Evolutionary conservation across 1,140 invertebrate genomes (phyloP).

Genomic region (Zaprionus vittiger): DNA sequence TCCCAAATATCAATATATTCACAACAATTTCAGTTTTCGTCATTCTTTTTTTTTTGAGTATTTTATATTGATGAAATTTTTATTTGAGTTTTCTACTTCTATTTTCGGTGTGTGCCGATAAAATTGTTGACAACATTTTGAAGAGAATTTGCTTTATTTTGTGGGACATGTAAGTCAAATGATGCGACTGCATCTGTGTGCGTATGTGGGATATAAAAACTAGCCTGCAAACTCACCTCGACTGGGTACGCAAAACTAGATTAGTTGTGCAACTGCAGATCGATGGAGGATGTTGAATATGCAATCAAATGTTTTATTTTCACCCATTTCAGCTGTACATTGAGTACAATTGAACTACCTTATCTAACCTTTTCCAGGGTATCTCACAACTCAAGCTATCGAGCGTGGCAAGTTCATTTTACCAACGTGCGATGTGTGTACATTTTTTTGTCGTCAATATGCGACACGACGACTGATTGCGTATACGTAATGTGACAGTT

Average conservation of each 20-base stretch:
- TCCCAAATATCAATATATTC: slow-evolving; percentile 20
- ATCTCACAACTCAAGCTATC: neutral
- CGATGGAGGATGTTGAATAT: neutral
- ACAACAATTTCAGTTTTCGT: neutral
- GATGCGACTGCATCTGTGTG: neutral
- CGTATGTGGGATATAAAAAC: slow-evolving; percentile 23
- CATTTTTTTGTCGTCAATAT: slow-evolving; percentile 62
- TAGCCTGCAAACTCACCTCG: slow-evolving; percentile 43
- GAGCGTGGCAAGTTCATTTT: slow-evolving; percentile 19
- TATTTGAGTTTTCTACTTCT: slow-evolving; percentile 23
- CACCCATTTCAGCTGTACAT: neutral
- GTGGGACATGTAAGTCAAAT: slow-evolving; percentile 1
- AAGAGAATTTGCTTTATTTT: slow-evolving; percentile 18
- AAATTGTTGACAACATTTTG: slow-evolving; percentile 38
- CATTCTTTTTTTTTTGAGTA: neutral
- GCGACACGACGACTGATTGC: slow-evolving; percentile 67
- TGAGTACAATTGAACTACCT: neutral
- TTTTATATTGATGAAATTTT: slow-evolving; percentile 46
- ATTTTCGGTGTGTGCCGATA: slow-evolving; percentile 9
- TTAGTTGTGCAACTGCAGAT: neutral
- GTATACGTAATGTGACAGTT: slow-evolving; percentile 80
- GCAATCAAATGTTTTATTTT: neutral
- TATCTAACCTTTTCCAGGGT: neutral
- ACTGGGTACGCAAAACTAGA: neutral
- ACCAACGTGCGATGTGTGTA: slow-evolving; percentile 31